Percentiles rank a stretch among this genome's conserved stretches.
Conservation (phyloP, 1,140 invertebrate genomes). For the Steinernema khuongi region DNA sequence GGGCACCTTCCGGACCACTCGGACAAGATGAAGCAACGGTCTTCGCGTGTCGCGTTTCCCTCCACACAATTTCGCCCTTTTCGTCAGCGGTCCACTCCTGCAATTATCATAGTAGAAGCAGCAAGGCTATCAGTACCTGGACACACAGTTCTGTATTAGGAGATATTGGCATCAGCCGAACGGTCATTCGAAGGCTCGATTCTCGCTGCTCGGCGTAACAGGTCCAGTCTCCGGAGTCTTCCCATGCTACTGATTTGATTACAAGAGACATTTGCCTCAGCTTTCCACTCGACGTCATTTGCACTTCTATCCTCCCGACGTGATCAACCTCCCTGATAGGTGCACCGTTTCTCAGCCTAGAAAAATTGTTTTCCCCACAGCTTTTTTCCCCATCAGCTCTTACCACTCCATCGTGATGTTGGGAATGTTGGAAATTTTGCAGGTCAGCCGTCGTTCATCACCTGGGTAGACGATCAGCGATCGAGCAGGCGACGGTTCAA, state of each 20-base stretch:
- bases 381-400: no score
- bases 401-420: background rate
- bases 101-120: background rate
- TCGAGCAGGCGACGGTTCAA: background rate
- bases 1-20: background rate
- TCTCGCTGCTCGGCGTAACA: background rate
- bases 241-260: background rate
- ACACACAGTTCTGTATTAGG: slow-evolving; percentile 1
- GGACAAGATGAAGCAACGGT: background rate
- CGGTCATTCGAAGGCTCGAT: background rate
- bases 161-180: background rate
- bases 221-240: background rate
- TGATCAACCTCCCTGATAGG: background rate
- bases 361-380: slow-evolving; percentile 5
- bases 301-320: background rate
- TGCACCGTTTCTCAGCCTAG: background rate
- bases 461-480: background rate
- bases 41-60: background rate
- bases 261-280: background rate
- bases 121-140: background rate
- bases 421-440: background rate
- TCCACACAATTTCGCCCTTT: background rate
- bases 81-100: background rate
- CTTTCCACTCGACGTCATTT: background rate
- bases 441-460: background rate